Evolutionary conservation across 2,113 vertebrate species (phyloP).

Genomic region (Copsychus sechellarum): DNA sequence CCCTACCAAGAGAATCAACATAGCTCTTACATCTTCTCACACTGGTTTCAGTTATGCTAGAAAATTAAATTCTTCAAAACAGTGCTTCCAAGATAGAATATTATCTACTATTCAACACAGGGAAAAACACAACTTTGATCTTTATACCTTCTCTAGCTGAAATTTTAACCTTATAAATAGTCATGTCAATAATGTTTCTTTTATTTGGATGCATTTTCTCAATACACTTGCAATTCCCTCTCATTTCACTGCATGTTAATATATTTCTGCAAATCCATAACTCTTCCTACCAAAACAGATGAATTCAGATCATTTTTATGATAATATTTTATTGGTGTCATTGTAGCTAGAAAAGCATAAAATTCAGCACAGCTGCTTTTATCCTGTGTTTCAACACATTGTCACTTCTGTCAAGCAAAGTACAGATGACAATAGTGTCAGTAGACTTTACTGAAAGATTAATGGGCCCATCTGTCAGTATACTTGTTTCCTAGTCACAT

Average conservation of each 20-base stretch:
- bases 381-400: not conserved
- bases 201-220: not conserved
- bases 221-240: not conserved
- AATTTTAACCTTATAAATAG: not conserved
- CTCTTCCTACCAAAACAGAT: not conserved
- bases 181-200: not conserved
- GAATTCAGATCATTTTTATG: not conserved
- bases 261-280: not conserved
- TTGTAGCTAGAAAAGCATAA: not conserved
- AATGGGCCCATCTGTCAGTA: not conserved
- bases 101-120: not conserved
- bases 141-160: not conserved
- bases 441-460: not conserved
- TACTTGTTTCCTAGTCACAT: not conserved
- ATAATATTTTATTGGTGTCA: not conserved
- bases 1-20: not conserved
- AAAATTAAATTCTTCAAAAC: not conserved
- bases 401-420: not conserved
- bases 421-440: not conserved
- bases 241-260: not conserved
- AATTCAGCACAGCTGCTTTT: not conserved
- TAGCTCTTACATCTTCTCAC: not conserved
- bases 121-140: not conserved
- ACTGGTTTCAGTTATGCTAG: not conserved
- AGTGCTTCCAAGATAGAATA: not conserved